Conservation (phyloP, 2,113 vertebrate genomes). For the Oryzias melastigma region DNA sequence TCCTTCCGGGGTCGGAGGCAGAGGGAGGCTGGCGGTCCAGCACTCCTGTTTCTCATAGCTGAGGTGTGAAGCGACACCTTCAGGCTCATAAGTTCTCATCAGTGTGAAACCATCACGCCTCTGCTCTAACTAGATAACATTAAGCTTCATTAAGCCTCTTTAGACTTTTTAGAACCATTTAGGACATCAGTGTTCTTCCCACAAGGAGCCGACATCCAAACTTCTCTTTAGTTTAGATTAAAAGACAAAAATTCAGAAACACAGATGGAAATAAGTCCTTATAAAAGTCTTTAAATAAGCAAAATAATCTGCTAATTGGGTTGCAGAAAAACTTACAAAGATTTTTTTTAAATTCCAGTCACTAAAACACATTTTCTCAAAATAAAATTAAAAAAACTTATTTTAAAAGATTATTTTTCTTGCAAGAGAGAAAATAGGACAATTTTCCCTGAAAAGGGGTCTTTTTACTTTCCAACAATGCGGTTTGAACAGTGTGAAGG, state of each 20-base stretch:
- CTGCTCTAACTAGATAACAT: slow-evolving; percentile 58
- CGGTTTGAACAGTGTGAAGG: not conserved
- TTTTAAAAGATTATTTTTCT: too few species aligned
- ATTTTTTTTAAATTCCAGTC: too few species aligned
- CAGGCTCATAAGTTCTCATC: slow-evolving; percentile 66
- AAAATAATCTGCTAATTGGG: too few species aligned
- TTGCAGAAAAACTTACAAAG: too few species aligned
- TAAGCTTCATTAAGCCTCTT: slow-evolving; percentile 48
- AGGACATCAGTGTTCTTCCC: not conserved
- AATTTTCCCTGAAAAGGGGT: too few species aligned
- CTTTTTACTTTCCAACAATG: too few species aligned
- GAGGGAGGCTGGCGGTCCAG: slow-evolving; percentile 14
- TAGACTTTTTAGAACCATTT: slow-evolving; percentile 17
- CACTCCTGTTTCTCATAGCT: slow-evolving; percentile 62
- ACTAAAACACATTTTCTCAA: too few species aligned
- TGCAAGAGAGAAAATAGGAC: too few species aligned
- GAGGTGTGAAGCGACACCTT: slow-evolving; percentile 70
- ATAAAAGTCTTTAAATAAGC: too few species aligned
- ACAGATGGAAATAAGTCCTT: too few species aligned
- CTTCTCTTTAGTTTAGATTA: not conserved
- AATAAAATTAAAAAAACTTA: too few species aligned
- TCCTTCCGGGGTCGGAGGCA: not conserved
- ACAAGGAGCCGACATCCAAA: not conserved
- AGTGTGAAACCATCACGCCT: slow-evolving; percentile 75
- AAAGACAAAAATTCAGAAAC: not conserved